Evolutionary conservation across 2,113 vertebrate species (phyloP), one percentile per base, ranked within the genome.

Genomic region (Atherinomorus stipes): DNA sequence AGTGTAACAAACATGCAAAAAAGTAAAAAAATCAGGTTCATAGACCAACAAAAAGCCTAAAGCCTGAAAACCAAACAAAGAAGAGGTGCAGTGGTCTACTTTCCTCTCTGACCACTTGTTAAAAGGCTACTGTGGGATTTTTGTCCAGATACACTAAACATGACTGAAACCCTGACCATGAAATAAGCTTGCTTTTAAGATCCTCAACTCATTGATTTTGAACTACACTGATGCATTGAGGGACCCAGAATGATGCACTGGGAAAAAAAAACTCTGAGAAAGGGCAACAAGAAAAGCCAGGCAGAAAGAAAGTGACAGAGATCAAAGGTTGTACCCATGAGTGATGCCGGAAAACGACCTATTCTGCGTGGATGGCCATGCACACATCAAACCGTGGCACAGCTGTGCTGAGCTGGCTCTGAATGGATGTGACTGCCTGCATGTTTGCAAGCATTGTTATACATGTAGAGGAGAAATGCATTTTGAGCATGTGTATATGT

Each of bases 341-440:
- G 81, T 50, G 63, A 85, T 74, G 67, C 69, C 74, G 78, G 60
- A 47, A 81, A 88, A 85, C 47, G 42, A 87, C 76, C 84, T 77
- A 80, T 87, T 93, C 83, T 89, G 78, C 86, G 76, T 91, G 78
- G 80, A 79, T 76, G 72, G 45, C 45, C 83, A 51, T 71, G 73
- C 56, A 71, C 77, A 80, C 64, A 80, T 89, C 84, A 87, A 76
- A 59, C 64, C 42, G 16, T 68, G 65, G 28, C 87, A 59, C 89
- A 89, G 84, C 86, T 85, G 80, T 78, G 81, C 87, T 77, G 65
- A 84, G 72, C 50, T 72, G 37, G 64, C 81, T 71, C 54, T 82
- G 63, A 75, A 31, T 64, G 44, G 37, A 16, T 74, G 13, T 73
- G 53, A 45, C 25, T 65, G 50, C 31, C 23, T 38, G 52, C 58